These are phyloP conservation scores for Mus spicilegus DNA, from an alignment of 2,113 vertebrate species.

Conservation along the genomic window DNA sequence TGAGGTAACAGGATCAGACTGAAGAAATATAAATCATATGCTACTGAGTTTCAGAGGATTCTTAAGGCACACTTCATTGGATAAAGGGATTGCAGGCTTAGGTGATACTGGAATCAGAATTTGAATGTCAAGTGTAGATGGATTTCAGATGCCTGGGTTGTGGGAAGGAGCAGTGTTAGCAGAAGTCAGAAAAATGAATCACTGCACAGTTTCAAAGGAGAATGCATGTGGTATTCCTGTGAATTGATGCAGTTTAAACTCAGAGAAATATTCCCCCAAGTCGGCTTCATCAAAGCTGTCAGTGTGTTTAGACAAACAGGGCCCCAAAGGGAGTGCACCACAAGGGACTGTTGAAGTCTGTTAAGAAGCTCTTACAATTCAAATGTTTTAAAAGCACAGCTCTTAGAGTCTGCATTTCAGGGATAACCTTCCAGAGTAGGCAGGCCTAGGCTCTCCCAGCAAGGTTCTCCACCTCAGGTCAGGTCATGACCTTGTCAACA, in stretches of 20 bases:
- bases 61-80: neutral
- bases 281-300: neutral
- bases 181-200: neutral
- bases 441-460: rapidly evolving
- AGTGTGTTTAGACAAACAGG: neutral
- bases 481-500: rapidly evolving
- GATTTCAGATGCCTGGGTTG: neutral
- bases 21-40: neutral
- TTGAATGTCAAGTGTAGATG: neutral
- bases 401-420: neutral
- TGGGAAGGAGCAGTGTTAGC: neutral
- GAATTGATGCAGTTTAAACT: neutral
- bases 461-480: neutral
- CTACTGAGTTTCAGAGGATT: neutral
- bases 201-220: neutral
- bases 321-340: neutral
- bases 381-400: neutral
- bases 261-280: neutral
- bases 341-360: neutral
- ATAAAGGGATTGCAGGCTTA: neutral
- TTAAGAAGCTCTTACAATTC: neutral
- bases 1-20: neutral
- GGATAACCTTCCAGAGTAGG: neutral
- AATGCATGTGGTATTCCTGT: too few relatives aligned
- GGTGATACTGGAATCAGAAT: neutral